Evolutionary conservation across 2,888 invertebrate genomes (phyloP).

Genomic region (Epistrophella euchroma): DNA sequence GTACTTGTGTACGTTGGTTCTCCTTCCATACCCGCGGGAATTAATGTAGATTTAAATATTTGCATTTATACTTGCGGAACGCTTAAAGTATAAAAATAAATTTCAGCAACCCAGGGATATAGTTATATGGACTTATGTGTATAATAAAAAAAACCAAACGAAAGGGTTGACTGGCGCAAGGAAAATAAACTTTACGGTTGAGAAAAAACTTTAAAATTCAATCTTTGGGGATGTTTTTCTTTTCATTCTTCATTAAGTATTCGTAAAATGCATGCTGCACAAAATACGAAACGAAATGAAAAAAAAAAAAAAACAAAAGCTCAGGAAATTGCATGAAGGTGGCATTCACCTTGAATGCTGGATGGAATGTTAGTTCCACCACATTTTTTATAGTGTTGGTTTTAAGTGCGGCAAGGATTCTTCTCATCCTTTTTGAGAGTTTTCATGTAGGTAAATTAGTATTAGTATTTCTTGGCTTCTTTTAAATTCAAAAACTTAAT

Average conservation of each 20-base stretch:
- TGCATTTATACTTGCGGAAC: constrained; percentile 67
- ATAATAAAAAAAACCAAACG: not conserved
- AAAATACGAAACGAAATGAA: not conserved
- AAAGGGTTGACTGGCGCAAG: constrained; percentile 50
- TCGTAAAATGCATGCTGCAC: constrained; percentile 60
- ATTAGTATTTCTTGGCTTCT: constrained; percentile 62
- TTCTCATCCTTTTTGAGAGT: constrained; percentile 4
- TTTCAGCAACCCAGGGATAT: constrained; percentile 11
- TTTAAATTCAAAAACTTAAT: constrained; percentile 69
- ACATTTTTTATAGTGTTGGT: constrained; percentile 32
- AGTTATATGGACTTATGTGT: not conserved
- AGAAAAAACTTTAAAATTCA: constrained; percentile 73
- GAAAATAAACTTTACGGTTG: constrained; percentile 43
- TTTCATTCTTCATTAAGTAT: constrained; percentile 71
- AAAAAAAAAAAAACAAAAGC: not conserved
- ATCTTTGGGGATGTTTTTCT: constrained; percentile 72
- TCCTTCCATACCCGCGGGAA: constrained; percentile 51
- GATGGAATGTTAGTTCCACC: constrained; percentile 15
- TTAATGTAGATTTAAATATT: constrained; percentile 76
- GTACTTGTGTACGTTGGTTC: not conserved
- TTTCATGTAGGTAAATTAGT: constrained; percentile 8
- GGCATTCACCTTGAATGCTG: constrained; percentile 21
- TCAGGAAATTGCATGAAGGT: constrained; percentile 47
- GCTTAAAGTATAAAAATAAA: constrained; percentile 74
- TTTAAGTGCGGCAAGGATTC: constrained; percentile 16